Percentiles rank a stretch among this genome's conserved stretches.
These are phyloP conservation scores for Aphelinus certus DNA, from an alignment of 1,140 invertebrate species.

Conservation along the genomic window DNA sequence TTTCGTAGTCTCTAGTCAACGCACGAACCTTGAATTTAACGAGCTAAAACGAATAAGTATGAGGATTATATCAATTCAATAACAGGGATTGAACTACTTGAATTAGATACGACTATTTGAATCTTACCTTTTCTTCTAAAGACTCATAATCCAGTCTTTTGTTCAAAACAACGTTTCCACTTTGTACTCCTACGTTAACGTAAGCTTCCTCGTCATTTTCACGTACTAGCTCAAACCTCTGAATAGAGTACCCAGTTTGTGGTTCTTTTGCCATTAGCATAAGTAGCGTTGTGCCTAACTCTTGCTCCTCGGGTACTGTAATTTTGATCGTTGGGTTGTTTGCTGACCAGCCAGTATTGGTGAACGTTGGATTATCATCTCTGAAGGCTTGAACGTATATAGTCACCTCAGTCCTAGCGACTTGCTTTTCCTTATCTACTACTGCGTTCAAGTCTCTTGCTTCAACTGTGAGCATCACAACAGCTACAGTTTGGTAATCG, in stretches of 20 bases:
- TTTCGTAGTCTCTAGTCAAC: constrained; percentile 73
- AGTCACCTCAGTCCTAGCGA: constrained; percentile 75
- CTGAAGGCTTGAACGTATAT: constrained; percentile 83
- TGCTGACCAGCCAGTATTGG: constrained; percentile 74
- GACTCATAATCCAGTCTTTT: constrained; percentile 80
- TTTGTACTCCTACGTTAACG: constrained; percentile 72
- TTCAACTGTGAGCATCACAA: constrained; percentile 80
- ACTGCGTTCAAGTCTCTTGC: constrained; percentile 78
- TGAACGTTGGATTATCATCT: constrained; percentile 82
- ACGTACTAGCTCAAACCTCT: constrained; percentile 69
- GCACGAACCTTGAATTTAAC: constrained; percentile 79
- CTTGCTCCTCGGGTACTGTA: constrained; percentile 79
- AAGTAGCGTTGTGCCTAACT: constrained; percentile 79
- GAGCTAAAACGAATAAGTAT: constrained; percentile 49
- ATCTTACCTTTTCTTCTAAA: constrained; percentile 68
- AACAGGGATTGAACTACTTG: background rate
- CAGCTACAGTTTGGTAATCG: constrained; percentile 82
- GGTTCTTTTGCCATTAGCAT: constrained; percentile 80
- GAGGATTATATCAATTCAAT: background rate
- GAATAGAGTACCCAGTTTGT: constrained; percentile 71
- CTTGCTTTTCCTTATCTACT: constrained; percentile 73
- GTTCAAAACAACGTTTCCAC: constrained; percentile 77
- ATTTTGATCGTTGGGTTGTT: constrained; percentile 75
- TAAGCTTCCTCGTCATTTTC: constrained; percentile 59
- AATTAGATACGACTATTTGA: background rate